Base-by-base conservation (phyloP, 2,888 invertebrate species). In the Amphipyra tragopoginis region DNA sequence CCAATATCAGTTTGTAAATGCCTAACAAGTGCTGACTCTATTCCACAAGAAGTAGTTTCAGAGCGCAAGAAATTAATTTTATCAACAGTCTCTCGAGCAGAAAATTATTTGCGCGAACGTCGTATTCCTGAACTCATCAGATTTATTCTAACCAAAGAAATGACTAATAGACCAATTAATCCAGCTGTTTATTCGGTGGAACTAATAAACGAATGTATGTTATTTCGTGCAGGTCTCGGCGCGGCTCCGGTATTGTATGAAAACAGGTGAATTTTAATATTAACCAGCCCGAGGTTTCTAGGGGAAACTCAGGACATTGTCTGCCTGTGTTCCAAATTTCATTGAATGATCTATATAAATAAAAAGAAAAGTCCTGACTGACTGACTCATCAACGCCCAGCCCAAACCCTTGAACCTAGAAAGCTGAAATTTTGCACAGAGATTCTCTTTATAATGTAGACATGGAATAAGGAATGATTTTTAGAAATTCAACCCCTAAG, bases 41-140 rank as follows among this genome's bases (percentile, higher is more conserved):
- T 11, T 2, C 79, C 76, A 13, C 77, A 80, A 5, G 82, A 85
- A 69, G 65, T 85, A 11, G 79, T 88, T 55, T 77, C 89, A 9
- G 75, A 80, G 5, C 83, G 91, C 8, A 92, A 92, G 67, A 80
- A 80, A 60, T 71, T 73, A 44, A 83, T 90, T 74, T 75, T 90
- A 14, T 84, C 80, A 8, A 86, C 83, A 1, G 90, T 89, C 44
- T 36, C 79, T n/a, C 87, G 87, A 81, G 91, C 91, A 58, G 92
- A 93, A 79, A 81, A 70, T 59, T 94, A 93, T 70, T 81, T 94
- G 48, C 82, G 86, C n/a, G 87, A 91, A 45, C 89, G 89, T 36
- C 91, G 93, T 58, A 92, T 93, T 58, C 90, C 91, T 33, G 92
- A 93, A 72, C 79, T 94, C 9, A 87, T 93, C 39, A 84, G 89